Evolutionary conservation across 2,113 vertebrate genomes (phyloP).

Genomic region (Corydoras maculifer): DNA sequence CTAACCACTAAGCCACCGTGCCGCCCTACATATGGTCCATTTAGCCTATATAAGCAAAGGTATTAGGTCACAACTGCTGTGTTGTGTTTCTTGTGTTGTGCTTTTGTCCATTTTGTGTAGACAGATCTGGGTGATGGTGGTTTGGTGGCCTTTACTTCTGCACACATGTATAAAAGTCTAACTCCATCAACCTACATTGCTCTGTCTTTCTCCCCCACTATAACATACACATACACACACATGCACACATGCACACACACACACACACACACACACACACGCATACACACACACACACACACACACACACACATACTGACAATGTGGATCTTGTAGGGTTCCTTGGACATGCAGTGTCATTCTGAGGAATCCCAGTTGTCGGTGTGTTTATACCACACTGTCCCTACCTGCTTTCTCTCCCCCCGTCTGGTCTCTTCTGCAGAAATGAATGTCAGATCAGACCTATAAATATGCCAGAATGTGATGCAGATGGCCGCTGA

Average conservation of each 20-base stretch:
- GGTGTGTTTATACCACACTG: conserved; percentile 33
- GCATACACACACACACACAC: conserved; percentile 17
- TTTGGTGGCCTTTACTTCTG: too few relatives aligned
- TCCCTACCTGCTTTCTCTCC: conserved; percentile 23
- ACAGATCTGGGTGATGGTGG: too few relatives aligned
- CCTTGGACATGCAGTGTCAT: conserved; percentile 24
- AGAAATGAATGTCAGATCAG: conserved; percentile 24
- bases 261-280: conserved; percentile 18
- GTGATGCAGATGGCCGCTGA: conserved; percentile 32
- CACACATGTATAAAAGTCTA: too few relatives aligned
- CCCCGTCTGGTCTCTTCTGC: conserved; percentile 5
- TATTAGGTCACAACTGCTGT: too few relatives aligned
- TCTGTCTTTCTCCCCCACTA: too few relatives aligned
- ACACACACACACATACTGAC: conserved; percentile 19
- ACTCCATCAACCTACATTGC: too few relatives aligned
- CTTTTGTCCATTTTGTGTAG: too few relatives aligned
- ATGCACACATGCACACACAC: conserved; percentile 8
- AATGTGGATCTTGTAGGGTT: background rate
- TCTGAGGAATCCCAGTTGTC: conserved; percentile 38
- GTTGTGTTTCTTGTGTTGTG: too few relatives aligned
- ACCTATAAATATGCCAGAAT: conserved; percentile 35
- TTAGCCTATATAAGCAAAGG: too few relatives aligned
- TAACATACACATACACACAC: conserved; percentile 15
- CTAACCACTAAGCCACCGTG: too few relatives aligned
- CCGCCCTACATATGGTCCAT: too few relatives aligned